A percentile compares a stretch with the other conserved stretches of the same genome.
Evolutionary conservation across 2,113 vertebrate species (phyloP).

Genomic region (Bungarus multicinctus): DNA sequence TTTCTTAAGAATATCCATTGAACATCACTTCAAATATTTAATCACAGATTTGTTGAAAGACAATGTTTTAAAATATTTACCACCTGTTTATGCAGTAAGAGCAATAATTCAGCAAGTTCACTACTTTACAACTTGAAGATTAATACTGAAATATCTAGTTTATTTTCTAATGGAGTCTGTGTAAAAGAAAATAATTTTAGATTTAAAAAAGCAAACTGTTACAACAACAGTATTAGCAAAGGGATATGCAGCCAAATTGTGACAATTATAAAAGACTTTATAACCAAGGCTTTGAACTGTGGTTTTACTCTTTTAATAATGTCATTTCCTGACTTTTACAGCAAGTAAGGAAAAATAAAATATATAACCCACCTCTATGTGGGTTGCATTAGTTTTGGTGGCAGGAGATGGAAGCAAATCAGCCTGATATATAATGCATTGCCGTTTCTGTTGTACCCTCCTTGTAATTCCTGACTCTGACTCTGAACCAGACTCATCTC

Average conservation of each 20-base stretch:
- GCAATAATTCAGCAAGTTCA: background rate
- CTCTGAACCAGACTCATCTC: constrained; percentile 67
- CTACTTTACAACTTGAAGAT: background rate
- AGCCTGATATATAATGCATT: constrained; percentile 60
- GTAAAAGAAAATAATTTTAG: background rate
- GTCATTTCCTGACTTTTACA: background rate
- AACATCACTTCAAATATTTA: background rate
- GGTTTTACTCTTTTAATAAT: background rate
- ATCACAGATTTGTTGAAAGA: background rate
- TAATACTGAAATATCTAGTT: background rate
- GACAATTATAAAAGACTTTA: background rate
- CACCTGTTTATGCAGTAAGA: background rate
- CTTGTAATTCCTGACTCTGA: constrained; percentile 70
- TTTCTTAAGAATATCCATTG: background rate
- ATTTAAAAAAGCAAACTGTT: background rate
- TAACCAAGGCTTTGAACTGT: background rate
- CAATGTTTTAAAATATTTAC: background rate
- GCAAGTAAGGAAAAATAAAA: background rate
- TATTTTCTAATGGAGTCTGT: background rate
- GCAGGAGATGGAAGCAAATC: constrained; percentile 55
- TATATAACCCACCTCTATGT: constrained; percentile 70
- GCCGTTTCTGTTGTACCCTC: constrained; percentile 72
- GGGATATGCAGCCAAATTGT: background rate
- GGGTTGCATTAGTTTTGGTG: constrained; percentile 70
- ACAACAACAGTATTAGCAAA: background rate